These are phyloP conservation scores for Xanthia icteritia DNA, from an alignment of 2,888 invertebrate species.

Conservation along the genomic window DNA sequence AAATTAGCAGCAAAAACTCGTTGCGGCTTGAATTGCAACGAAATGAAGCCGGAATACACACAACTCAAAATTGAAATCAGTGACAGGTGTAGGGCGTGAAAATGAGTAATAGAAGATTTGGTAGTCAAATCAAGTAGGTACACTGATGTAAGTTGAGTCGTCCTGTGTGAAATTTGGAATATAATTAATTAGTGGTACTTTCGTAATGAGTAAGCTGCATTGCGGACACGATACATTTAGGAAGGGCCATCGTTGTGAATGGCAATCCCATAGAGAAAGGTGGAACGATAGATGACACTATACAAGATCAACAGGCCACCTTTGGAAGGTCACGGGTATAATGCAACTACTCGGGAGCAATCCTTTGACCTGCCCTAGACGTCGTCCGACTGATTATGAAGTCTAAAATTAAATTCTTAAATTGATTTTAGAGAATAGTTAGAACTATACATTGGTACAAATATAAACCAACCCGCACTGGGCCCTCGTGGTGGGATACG, in stretches of 20 bases:
- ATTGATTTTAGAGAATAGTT: background rate
- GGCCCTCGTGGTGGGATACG: background rate
- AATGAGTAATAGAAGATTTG: slow-evolving; percentile 3
- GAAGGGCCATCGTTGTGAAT: background rate
- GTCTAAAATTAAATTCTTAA: background rate
- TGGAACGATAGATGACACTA: background rate
- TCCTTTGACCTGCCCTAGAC: background rate
- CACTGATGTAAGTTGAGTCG: background rate
- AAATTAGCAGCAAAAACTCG: background rate
- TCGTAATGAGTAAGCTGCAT: slow-evolving; percentile 17
- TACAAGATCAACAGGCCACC: background rate
- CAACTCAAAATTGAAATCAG: background rate
- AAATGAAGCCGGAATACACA: background rate
- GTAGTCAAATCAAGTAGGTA: slow-evolving; percentile 18
- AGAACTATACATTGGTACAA: background rate
- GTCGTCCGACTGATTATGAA: background rate
- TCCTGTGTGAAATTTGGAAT: slow-evolving; percentile 5
- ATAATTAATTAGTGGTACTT: slow-evolving; percentile 21
- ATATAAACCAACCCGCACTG: background rate
- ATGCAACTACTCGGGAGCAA: background rate
- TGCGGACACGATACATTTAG: background rate
- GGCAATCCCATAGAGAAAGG: background rate
- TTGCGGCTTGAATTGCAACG: background rate
- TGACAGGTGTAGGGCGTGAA: background rate
- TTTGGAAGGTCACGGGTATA: background rate